Base-by-base conservation (phyloP, 2,113 vertebrate species). In the Oryzias curvinotus region DNA sequence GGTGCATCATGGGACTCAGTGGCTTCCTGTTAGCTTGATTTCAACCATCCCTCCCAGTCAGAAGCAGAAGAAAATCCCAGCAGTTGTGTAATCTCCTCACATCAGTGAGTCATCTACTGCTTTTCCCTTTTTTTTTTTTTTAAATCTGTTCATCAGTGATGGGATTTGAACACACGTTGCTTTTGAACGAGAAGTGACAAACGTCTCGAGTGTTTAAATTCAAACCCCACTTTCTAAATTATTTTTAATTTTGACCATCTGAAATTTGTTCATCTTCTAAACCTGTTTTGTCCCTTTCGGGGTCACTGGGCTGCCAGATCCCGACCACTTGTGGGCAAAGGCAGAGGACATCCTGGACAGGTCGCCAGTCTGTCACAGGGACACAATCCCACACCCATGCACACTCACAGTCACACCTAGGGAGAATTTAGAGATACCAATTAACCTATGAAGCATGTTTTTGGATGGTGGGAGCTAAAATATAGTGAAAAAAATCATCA, bases 41-140 rank as follows among this genome's bases (percentile, higher is more conserved):
- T 47, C 56, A 62, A 51, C 47, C 44, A 44, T 62, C 65, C 5
- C 12, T 28, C 30, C 42, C 57, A 44, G 19, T 46, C 48, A 18
- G 51, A 18, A 67, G 54, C 53, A 51, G 23, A 59, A 47, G 55
- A 68, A 52, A 69, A 70, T 57, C 52, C 50, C 62, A 18, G 55
- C 57, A 56, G 57, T 67, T 71, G 50, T 58, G 42, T 52, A 59
- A 66, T 66, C 62, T 44, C 55, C 52, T 74, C 62, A 75, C 58
- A 52, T 67, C 58, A 63, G 58, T 55, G 62, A 69, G 18, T 73
- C 36, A 58, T 49, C 56, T 65, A 51, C n/a, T 21, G 16, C 28
- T 44, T 61, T 67, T 17, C 7, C 12, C n/a, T n/a, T 14, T 45
- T 45, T 14, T 45, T 45, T 14, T 17, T 44, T 5, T 45, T 7